Evolutionary conservation across 2,888 invertebrate species (phyloP).

Genomic region (Iphiclides podalirius): DNA sequence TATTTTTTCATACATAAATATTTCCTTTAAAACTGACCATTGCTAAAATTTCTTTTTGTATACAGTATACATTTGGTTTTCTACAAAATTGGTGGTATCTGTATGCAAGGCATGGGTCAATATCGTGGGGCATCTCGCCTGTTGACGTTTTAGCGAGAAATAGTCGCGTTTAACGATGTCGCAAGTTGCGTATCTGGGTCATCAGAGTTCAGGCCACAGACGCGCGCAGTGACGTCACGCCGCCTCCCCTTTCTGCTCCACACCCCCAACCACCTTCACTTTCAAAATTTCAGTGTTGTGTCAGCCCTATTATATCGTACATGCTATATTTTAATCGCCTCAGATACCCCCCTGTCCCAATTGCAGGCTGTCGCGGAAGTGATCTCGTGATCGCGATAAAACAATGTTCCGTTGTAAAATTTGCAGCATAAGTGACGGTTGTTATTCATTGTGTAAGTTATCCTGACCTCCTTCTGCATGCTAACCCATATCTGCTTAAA

Average conservation of each 20-base stretch:
- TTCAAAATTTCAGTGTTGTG: conserved; percentile 38
- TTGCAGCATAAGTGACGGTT: no score
- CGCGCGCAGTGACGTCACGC: conserved; percentile 70
- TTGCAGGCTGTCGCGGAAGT: no score
- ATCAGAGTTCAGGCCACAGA: conserved; percentile 48
- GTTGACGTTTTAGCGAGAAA: conserved; percentile 61
- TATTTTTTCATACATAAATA: neutral
- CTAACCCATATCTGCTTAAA: no score
- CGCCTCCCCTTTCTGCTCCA: conserved; percentile 39
- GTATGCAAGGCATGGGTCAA: conserved; percentile 58
- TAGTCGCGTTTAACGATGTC: conserved; percentile 42
- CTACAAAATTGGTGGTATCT: conserved; percentile 21
- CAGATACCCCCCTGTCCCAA: no score
- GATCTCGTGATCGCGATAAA: no score
- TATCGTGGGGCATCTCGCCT: conserved; percentile 46
- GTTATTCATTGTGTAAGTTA: no score
- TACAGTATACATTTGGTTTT: neutral
- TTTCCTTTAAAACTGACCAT: neutral
- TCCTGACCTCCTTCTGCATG: no score
- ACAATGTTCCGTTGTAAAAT: no score
- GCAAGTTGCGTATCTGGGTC: conserved; percentile 65
- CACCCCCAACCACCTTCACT: conserved; percentile 56
- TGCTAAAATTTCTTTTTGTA: neutral
- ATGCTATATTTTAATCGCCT: neutral
- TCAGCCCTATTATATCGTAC: conserved; percentile 2